phyloP scores from a whole-genome alignment of 2,888 invertebrate species.

The Acanthococcus lagerstroemiae region DNA sequence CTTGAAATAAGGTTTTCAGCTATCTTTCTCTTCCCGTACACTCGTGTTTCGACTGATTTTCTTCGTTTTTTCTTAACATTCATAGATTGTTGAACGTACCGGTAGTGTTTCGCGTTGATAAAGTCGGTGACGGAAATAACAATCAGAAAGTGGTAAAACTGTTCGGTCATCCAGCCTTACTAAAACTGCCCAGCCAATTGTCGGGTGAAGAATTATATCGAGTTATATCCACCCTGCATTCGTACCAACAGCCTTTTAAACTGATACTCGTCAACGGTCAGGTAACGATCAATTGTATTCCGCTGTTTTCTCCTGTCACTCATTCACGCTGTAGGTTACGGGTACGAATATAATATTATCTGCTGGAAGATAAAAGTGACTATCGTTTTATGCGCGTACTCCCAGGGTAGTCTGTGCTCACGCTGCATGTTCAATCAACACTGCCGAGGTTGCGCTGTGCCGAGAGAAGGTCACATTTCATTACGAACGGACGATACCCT shows the following conservation, averaged over 20 bases:
- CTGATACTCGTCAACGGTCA: conserved; percentile 50
- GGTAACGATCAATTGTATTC: conserved; percentile 38
- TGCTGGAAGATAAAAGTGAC: too few species aligned
- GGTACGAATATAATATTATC: too few species aligned
- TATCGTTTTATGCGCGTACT: conserved; percentile 34
- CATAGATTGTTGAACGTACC: conserved; percentile 45
- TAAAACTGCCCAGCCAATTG: conserved; percentile 48
- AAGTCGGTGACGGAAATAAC: conserved; percentile 44
- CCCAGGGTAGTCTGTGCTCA: conserved; percentile 50
- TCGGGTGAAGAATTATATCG: conserved; percentile 46
- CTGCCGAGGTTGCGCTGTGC: conserved; percentile 50
- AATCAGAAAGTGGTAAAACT: conserved; percentile 43
- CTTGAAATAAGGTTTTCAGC: too few species aligned
- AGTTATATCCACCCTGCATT: conserved; percentile 44
- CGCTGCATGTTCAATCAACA: conserved; percentile 49
- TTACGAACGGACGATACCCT: conserved; percentile 50
- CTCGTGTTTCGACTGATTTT: background rate
- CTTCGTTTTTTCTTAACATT: background rate
- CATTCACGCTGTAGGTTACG: too few species aligned
- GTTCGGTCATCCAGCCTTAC: conserved; percentile 49
- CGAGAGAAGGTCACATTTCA: conserved; percentile 43
- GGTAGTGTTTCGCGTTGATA: conserved; percentile 48
- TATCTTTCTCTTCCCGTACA: background rate
- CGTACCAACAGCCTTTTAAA: conserved; percentile 44
- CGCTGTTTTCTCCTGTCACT: too few species aligned